A percentile compares a stretch with the other conserved stretches of the same genome.
Evolutionary conservation across 2,113 vertebrate genomes (phyloP).

Genomic region (Peucedramus taeniatus): DNA sequence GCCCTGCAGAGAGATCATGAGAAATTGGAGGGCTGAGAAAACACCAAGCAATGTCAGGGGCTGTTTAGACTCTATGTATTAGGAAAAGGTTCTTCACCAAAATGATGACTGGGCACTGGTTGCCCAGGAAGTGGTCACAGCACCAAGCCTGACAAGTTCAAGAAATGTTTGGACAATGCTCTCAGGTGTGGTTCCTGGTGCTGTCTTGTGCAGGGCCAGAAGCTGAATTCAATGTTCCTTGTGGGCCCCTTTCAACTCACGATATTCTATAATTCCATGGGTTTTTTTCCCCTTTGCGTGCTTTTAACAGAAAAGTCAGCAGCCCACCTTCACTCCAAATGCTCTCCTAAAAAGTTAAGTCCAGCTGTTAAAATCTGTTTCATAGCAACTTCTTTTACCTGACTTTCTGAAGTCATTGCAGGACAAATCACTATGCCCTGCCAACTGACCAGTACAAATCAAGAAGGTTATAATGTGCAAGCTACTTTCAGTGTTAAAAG

Average conservation of each 20-base stretch:
- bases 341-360: background rate
- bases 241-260: background rate
- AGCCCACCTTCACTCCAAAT: background rate
- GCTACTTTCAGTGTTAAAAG: background rate
- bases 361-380: background rate
- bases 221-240: background rate
- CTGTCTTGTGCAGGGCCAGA: background rate
- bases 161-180: background rate
- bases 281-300: background rate
- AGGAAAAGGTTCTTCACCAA: background rate
- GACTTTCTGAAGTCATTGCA: background rate
- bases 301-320: background rate
- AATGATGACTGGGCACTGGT: accelerated
- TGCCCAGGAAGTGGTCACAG: background rate
- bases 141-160: background rate
- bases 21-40: background rate
- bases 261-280: background rate
- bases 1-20: background rate
- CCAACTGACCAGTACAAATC: background rate
- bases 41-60: background rate
- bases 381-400: background rate
- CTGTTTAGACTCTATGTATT: background rate
- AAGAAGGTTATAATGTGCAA: background rate
- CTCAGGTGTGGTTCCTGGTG: background rate
- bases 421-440: background rate